Evolutionary conservation across 2,888 invertebrate species (phyloP), one percentile per base, ranked within the genome.

Genomic region (Apamea sordens): DNA sequence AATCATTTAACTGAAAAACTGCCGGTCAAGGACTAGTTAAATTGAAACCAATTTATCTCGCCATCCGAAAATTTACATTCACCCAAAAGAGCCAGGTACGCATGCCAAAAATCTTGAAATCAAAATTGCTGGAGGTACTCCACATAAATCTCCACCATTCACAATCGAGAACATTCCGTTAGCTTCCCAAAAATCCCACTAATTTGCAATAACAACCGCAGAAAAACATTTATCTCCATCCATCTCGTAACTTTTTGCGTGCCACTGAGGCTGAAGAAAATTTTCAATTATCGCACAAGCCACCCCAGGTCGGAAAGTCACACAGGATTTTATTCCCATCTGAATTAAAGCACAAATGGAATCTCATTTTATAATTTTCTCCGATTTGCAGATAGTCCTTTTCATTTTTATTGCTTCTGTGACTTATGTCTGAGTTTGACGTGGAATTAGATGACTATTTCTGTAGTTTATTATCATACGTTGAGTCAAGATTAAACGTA

Each of bases 331-430:
- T 90, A 93, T 91, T 91, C 93, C 93, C 92, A 90, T 89, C 89
- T 89, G 93, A 94, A 92, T 94, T 92, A 94, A 93, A 93, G 90
- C 92, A 91, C 91, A 92, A 93, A 94, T 93, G 93, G 92, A 93
- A 92, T 93, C 91, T 91, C 92, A 92, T 93, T 95, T 93, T 94
- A 93, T 94, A 93, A 94, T 94, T 93, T 92, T 91, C 91, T 86
- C 86, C 89, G 89, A 93, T 93, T 92, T 90, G 84, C 86, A 89
- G 91, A 91, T 91, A 86, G 85, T 80, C 77, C 73, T 76, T 76
- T 80, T 83, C 81, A 69, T 68, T 85, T 88, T 88, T 89, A 89
- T 89, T 89, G 78, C 86, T 88, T 77, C 72, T 89, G 79, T 76
- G 80, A 81, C 74, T 85, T 84, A 84, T 84, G 71, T 63, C 80